A percentile compares a stretch with the other conserved stretches of the same genome.
Evolutionary conservation across 2,888 invertebrate species (phyloP).

Genomic region (Drosophila limbata): DNA sequence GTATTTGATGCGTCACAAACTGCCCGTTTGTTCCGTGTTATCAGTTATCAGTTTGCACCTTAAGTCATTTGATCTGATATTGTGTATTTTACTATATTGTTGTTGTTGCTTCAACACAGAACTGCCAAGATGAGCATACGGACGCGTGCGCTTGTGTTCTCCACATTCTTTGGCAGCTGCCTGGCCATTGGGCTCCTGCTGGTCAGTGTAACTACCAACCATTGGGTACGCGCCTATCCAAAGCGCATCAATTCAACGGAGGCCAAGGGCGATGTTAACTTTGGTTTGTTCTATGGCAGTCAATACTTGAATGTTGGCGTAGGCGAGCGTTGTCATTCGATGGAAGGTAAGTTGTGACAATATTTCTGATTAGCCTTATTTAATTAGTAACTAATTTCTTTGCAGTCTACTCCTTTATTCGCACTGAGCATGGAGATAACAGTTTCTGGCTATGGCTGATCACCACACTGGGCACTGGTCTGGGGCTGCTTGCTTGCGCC

Average conservation of each 20-base stretch:
- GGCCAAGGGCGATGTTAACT: conserved; percentile 90
- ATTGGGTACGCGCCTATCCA: conserved; percentile 91
- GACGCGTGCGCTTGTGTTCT: conserved; percentile 90
- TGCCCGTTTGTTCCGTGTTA: not conserved
- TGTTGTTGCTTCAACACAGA: conserved; percentile 11
- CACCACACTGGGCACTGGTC: conserved; percentile 84
- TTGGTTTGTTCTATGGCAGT: conserved; percentile 94
- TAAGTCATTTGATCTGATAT: conserved; percentile 26
- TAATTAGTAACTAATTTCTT: not conserved
- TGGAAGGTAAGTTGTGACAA: conserved; percentile 89
- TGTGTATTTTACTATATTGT: not conserved
- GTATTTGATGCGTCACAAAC: not conserved
- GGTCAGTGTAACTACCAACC: conserved; percentile 91
- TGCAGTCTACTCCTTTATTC: conserved; percentile 82
- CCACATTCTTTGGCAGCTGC: conserved; percentile 91
- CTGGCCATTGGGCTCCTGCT: conserved; percentile 90
- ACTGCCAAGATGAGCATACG: conserved; percentile 87
- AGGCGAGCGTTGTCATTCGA: conserved; percentile 91
- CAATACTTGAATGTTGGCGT: conserved; percentile 93
- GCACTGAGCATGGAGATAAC: conserved; percentile 81
- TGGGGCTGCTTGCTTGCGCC: conserved; percentile 83
- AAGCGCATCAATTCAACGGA: conserved; percentile 86
- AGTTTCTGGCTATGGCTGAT: conserved; percentile 85
- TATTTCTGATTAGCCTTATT: not conserved
- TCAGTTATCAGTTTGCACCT: conserved; percentile 20